Percentiles rank a stretch among this genome's conserved stretches.
phyloP scores from a whole-genome alignment of 1,140 invertebrate species.

The Eufriesea mexicana region DNA sequence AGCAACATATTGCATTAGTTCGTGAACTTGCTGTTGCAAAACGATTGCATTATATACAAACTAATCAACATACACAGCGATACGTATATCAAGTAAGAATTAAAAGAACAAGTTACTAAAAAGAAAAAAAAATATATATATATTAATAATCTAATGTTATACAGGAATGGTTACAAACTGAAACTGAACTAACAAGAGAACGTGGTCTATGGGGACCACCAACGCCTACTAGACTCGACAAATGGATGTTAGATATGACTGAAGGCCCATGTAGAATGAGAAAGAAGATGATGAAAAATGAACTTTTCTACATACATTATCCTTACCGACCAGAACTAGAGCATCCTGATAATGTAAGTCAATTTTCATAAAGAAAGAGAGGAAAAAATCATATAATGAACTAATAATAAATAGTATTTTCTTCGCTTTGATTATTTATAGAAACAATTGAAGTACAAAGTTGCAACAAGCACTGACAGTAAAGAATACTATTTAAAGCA shows the following conservation, averaged over 20 bases:
- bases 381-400: background rate
- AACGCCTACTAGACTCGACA: constrained; percentile 89
- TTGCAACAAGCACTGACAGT: constrained; percentile 95
- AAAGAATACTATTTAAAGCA: constrained; percentile 93
- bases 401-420: background rate
- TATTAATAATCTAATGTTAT: constrained; percentile 49
- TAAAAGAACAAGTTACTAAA: background rate
- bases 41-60: constrained; percentile 88
- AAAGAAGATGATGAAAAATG: constrained; percentile 97
- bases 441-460: constrained; percentile 95
- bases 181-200: constrained; percentile 96
- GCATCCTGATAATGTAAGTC: constrained; percentile 82
- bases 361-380: background rate
- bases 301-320: constrained; percentile 97
- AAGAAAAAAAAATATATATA: background rate
- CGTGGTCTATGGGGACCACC: constrained; percentile 97
- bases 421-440: constrained; percentile 66
- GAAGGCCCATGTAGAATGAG: constrained; percentile 98
- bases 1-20: constrained; percentile 84
- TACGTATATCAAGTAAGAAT: constrained; percentile 87
- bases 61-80: constrained; percentile 91
- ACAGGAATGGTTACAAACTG: constrained; percentile 95
- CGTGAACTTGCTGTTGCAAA: constrained; percentile 89
- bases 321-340: constrained; percentile 94
- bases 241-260: constrained; percentile 98